Conservation (phyloP, 2,888 invertebrate genomes). For the Pycnomerus fuliginosus region DNA sequence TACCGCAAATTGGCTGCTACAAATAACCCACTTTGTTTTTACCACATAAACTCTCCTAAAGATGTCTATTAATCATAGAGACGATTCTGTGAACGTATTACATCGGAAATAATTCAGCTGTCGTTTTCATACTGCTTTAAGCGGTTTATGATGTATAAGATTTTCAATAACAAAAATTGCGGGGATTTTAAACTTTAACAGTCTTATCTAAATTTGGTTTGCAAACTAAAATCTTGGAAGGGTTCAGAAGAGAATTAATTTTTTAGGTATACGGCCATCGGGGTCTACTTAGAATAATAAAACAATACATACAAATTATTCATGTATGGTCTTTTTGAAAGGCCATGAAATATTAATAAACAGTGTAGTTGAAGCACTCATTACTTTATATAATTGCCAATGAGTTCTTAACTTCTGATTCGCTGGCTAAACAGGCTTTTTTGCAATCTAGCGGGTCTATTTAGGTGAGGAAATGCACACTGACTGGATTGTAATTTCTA, state of each 20-base stretch:
- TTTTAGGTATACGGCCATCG: no score
- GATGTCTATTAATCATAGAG: slow-evolving; percentile 24
- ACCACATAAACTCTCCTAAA: slow-evolving; percentile 19
- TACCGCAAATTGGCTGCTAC: slow-evolving; percentile 29
- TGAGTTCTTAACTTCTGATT: no score
- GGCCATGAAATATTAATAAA: slow-evolving; percentile 19
- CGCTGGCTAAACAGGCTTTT: no score
- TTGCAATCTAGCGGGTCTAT: no score
- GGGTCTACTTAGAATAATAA: slow-evolving; percentile 11
- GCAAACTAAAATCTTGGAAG: no score
- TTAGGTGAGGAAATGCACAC: no score
- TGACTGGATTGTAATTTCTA: no score
- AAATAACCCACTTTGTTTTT: slow-evolving; percentile 29
- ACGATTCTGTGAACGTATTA: slow-evolving; percentile 19
- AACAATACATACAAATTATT: slow-evolving; percentile 17
- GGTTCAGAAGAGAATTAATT: no score
- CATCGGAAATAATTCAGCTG: slow-evolving; percentile 14
- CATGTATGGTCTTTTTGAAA: slow-evolving; percentile 10
- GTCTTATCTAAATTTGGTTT: no score
- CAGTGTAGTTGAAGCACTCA: no score
- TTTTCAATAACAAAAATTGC: background rate
- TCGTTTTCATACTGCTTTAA: slow-evolving; percentile 4
- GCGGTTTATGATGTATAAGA: background rate
- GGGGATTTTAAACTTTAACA: background rate
- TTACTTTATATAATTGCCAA: no score